These are phyloP conservation scores for Rhabdornis inornatus DNA, from an alignment of 2,113 vertebrate species.

Conservation along the genomic window DNA sequence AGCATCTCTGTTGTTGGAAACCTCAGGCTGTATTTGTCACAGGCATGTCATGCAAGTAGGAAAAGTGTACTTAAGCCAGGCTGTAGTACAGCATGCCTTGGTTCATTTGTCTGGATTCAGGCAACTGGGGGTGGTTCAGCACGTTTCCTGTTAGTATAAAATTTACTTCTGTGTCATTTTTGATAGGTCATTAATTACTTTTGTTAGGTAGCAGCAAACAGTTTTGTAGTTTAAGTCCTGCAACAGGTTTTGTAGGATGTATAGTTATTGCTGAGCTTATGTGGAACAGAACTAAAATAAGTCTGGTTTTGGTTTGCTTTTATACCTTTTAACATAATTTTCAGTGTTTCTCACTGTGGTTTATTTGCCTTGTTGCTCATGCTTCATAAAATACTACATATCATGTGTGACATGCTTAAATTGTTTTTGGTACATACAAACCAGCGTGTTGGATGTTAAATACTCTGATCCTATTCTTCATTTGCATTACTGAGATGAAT, in stretches of 20 bases:
- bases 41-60: constrained; percentile 16
- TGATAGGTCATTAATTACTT: constrained; percentile 19
- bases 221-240: neutral
- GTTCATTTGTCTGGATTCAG: constrained; percentile 18
- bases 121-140: constrained; percentile 24
- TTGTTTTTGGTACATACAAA: neutral
- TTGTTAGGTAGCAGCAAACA: neutral
- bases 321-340: neutral
- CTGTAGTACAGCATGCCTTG: neutral
- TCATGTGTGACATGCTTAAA: neutral
- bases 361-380: neutral
- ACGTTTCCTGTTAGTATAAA: neutral
- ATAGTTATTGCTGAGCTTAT: neutral
- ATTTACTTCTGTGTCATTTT: neutral
- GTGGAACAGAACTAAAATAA: neutral
- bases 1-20: constrained; percentile 60
- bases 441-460: neutral
- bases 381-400: neutral
- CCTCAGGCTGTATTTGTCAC: constrained; percentile 18
- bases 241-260: neutral
- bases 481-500: neutral
- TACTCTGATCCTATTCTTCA: neutral
- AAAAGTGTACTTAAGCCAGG: constrained; percentile 42
- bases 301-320: neutral
- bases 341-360: neutral